Conservation (phyloP, 2,888 invertebrate genomes). For the Alentia gelatinosa region DNA sequence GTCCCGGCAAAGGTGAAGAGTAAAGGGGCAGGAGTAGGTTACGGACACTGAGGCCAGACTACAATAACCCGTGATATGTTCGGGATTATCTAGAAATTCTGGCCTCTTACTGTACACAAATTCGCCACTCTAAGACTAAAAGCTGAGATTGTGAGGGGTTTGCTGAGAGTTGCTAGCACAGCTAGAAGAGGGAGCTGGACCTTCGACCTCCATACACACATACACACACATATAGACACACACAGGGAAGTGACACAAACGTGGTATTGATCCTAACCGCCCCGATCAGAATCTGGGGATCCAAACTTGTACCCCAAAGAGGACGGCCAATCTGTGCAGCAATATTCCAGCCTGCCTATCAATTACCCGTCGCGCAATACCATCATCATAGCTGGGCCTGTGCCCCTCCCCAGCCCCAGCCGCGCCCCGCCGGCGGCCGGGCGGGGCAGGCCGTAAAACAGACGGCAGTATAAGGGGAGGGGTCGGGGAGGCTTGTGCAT, state of each 20-base stretch:
- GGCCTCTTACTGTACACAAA: too few relatives aligned
- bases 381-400: background rate
- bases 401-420: background rate
- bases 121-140: too few relatives aligned
- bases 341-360: background rate
- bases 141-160: too few relatives aligned
- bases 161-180: too few relatives aligned
- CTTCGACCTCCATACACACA: too few relatives aligned
- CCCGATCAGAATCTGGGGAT: background rate
- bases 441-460: background rate
- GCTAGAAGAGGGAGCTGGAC: too few relatives aligned
- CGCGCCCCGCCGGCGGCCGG: background rate
- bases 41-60: too few relatives aligned
- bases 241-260: too few relatives aligned
- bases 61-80: too few relatives aligned
- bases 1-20: too few relatives aligned
- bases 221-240: background rate
- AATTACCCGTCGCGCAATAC: background rate
- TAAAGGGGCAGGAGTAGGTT: too few relatives aligned
- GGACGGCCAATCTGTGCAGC: background rate
- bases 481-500: background rate
- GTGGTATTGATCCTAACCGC: background rate
- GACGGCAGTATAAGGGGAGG: background rate
- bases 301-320: background rate
- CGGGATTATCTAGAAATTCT: too few relatives aligned